These are phyloP conservation scores for Bombylius major DNA, from an alignment of 2,888 invertebrate species.

Conservation along the genomic window DNA sequence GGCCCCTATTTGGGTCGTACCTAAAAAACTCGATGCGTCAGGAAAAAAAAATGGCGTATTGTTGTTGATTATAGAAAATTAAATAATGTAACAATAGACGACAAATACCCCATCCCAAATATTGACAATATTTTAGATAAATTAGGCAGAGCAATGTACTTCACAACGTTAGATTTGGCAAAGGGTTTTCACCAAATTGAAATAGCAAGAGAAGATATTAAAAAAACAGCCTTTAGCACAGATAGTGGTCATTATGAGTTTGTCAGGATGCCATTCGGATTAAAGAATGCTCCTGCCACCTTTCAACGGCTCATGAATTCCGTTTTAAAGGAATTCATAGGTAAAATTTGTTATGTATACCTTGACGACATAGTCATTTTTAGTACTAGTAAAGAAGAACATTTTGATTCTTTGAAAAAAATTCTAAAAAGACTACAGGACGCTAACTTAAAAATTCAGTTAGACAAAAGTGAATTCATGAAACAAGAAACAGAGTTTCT, in stretches of 20 bases:
- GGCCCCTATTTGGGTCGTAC: too few species aligned
- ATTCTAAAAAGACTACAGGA: conserved; percentile 16
- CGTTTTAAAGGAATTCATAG: conserved; percentile 14
- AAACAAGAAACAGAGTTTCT: conserved; percentile 13
- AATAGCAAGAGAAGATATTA: conserved; percentile 6
- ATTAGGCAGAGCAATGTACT: neutral
- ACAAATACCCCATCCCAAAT: conserved; percentile 16
- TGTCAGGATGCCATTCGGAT: conserved; percentile 4
- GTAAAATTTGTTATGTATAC: conserved; percentile 20
- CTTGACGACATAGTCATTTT: conserved; percentile 22
- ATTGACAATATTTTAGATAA: conserved; percentile 8
- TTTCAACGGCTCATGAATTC: conserved; percentile 11
- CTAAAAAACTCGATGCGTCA: too few species aligned
- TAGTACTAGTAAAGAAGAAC: conserved; percentile 18
- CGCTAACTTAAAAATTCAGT: conserved; percentile 16
- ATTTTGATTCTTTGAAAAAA: conserved; percentile 12
- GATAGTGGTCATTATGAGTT: neutral
- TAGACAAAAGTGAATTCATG: conserved; percentile 15
- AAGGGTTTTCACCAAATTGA: conserved; percentile 20
- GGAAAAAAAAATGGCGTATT: neutral
- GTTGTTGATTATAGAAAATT: too few species aligned
- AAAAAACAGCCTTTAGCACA: conserved; percentile 1
- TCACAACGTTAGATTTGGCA: conserved; percentile 16
- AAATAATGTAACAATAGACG: conserved; percentile 11
- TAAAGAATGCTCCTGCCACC: conserved; percentile 5